Percentiles rank a stretch among this genome's conserved stretches.
phyloP scores from a whole-genome alignment of 2,113 vertebrate species.

The Pao palembangensis region DNA sequence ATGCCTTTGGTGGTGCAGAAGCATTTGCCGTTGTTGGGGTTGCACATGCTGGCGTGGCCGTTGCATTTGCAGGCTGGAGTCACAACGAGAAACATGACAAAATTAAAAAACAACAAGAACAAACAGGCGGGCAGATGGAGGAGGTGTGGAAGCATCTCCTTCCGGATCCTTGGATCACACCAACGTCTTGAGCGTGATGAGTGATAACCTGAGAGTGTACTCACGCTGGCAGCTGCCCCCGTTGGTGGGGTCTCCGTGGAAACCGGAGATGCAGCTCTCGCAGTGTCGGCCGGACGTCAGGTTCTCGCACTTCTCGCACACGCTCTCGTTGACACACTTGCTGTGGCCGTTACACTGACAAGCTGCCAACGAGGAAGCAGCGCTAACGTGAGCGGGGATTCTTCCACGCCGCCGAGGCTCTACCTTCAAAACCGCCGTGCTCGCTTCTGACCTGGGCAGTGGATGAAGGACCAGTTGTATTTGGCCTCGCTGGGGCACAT shows the following conservation, averaged over 20 bases:
- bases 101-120: not conserved
- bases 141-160: too few relatives aligned
- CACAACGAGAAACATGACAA: not conserved
- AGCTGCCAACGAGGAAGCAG: conserved; percentile 66
- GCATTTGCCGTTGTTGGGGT: conserved; percentile 91
- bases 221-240: conserved; percentile 95
- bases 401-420: too few relatives aligned
- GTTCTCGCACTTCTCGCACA: conserved; percentile 94
- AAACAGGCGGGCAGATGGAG: not conserved
- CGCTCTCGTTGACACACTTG: conserved; percentile 89
- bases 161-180: too few relatives aligned
- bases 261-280: conserved; percentile 92
- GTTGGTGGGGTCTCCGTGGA: conserved; percentile 94
- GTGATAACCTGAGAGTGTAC: too few relatives aligned
- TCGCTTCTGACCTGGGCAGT: conserved; percentile 85
- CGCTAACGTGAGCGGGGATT: not conserved
- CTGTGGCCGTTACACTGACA: conserved; percentile 99
- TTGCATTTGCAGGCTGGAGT: conserved; percentile 93
- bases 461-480: conserved; percentile 96
- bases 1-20: conserved; percentile 99
- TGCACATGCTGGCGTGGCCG: conserved; percentile 91
- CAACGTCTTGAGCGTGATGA: too few relatives aligned
- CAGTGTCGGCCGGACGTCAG: conserved; percentile 93
- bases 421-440: too few relatives aligned
- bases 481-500: conserved; percentile 82